A percentile compares a stretch with the other conserved stretches of the same genome.
phyloP scores from a whole-genome alignment of 2,113 vertebrate species.

The Oryzias celebensis region DNA sequence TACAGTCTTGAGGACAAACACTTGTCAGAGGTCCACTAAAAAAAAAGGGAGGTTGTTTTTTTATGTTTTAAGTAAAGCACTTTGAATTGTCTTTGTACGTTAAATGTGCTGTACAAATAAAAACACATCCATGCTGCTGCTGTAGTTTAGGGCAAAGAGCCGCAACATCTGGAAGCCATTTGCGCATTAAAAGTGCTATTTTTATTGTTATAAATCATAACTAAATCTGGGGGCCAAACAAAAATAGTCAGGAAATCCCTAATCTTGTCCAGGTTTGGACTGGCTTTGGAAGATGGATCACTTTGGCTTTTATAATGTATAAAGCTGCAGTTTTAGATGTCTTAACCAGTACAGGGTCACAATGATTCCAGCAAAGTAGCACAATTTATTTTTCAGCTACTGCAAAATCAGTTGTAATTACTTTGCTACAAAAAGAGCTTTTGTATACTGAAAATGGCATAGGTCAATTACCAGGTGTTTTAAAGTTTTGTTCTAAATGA shows the following conservation, averaged over 20 bases:
- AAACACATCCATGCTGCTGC: slow-evolving; percentile 48
- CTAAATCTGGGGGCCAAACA: background rate
- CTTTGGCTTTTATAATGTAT: too few species aligned
- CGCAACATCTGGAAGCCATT: background rate
- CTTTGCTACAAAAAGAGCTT: too few species aligned
- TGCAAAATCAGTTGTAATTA: too few species aligned
- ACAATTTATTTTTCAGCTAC: too few species aligned
- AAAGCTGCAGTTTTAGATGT: too few species aligned
- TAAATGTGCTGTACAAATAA: background rate
- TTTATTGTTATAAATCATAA: background rate
- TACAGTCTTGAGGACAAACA: background rate
- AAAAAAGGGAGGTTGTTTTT: background rate
- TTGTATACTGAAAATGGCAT: slow-evolving; percentile 17
- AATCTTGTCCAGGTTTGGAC: background rate
- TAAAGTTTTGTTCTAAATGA: slow-evolving; percentile 41
- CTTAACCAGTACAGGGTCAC: too few species aligned
- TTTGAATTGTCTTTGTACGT: too few species aligned
- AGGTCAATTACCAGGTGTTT: slow-evolving; percentile 50
- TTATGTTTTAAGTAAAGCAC: background rate
- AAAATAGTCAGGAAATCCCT: background rate
- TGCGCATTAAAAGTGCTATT: background rate
- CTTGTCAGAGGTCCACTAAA: background rate
- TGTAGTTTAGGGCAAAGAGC: background rate
- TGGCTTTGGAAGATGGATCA: background rate
- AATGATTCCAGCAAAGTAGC: too few species aligned